These are phyloP conservation scores for Oreochromis niloticus DNA, from an alignment of 2,113 vertebrate species.

Conservation along the genomic window DNA sequence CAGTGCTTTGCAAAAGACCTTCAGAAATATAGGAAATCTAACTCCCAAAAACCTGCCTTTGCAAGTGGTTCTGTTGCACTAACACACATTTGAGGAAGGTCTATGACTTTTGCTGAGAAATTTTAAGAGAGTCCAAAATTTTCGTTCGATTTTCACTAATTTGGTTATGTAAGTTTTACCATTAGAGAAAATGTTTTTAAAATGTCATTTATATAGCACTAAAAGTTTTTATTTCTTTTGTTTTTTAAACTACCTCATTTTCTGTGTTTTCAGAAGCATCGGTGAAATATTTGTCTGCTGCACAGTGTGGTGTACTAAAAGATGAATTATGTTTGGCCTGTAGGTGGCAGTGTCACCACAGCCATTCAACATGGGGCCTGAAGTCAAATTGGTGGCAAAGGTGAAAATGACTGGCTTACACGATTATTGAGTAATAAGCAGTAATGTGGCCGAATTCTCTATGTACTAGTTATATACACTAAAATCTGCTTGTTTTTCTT, in stretches of 20 bases:
- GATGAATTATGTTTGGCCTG: not conserved
- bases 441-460: not conserved
- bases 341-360: slow-evolving; percentile 52
- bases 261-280: not conserved
- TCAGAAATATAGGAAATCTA: not conserved
- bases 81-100: not conserved
- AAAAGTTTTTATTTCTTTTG: not conserved
- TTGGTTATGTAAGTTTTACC: not conserved
- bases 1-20: not conserved
- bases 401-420: not conserved
- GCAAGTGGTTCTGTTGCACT: not conserved
- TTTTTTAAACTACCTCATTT: not conserved
- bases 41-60: not conserved
- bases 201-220: accelerated
- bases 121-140: not conserved
- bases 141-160: not conserved
- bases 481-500: not conserved
- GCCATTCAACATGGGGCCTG: not conserved
- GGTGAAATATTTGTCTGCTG: not conserved
- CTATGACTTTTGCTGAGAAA: not conserved
- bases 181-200: not conserved
- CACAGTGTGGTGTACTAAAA: not conserved
- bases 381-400: not conserved
- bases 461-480: not conserved
- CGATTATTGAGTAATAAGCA: not conserved